Conservation (phyloP, 2,888 invertebrate species). For the Napeogenes sylphis region DNA sequence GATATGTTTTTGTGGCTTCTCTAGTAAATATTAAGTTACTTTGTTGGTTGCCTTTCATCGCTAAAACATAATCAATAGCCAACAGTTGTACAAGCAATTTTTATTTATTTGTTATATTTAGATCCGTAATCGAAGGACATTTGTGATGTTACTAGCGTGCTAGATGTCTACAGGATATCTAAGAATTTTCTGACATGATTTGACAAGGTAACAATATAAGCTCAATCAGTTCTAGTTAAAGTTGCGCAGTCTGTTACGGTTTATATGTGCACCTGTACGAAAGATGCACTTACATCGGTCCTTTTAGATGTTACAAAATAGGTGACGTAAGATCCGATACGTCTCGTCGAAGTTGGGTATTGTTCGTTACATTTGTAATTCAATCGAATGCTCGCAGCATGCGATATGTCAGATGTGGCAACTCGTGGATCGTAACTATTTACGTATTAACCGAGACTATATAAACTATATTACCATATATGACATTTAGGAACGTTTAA, state of each 20-base stretch:
- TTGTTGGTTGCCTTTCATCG: too few relatives aligned
- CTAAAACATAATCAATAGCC: too few relatives aligned
- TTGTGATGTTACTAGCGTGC: too few relatives aligned
- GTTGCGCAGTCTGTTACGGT: neutral
- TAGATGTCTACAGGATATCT: neutral
- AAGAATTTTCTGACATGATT: neutral
- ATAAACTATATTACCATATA: constrained; percentile 18
- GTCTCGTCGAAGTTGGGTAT: constrained; percentile 44
- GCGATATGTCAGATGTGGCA: constrained; percentile 59
- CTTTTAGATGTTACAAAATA: constrained; percentile 37
- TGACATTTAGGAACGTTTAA: constrained; percentile 1
- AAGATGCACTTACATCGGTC: constrained; percentile 1
- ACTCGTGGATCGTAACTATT: constrained; percentile 45
- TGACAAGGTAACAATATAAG: neutral
- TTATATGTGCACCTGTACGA: constrained; percentile 2
- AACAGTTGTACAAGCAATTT: too few relatives aligned
- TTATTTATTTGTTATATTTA: constrained; percentile 9
- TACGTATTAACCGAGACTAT: constrained; percentile 33
- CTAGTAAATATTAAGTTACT: too few relatives aligned
- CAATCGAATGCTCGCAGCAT: constrained; percentile 59
- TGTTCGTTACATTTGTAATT: constrained; percentile 62
- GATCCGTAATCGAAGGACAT: too few relatives aligned
- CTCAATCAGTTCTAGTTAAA: neutral
- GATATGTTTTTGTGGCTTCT: neutral
- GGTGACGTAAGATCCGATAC: constrained; percentile 49